Base-by-base conservation (phyloP, 2,888 invertebrate species). In the Pecten maximus region DNA sequence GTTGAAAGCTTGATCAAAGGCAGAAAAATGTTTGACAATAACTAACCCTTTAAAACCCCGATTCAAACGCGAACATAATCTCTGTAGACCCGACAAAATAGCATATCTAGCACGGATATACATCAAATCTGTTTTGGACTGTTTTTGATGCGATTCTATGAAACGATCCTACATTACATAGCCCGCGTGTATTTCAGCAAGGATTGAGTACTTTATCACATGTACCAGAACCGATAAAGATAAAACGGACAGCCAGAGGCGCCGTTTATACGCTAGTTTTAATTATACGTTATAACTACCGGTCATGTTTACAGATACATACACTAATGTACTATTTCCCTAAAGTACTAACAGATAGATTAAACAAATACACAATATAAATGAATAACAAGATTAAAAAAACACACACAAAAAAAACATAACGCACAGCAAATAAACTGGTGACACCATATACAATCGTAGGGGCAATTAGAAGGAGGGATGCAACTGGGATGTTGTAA, bases 1-100 rank as follows among this genome's bases (percentile, higher is more conserved):
- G 74, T 74, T 74, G 74, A 28, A 74, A 74, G 74, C 74, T 35
- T 74, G 35, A 35, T 74, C 74, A 74, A 74, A 74, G 74, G 16
- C n/a, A 60, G 74, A 74, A 74, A 35, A 16, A 23, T 74, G 15
- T 74, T 35, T 35, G 74, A 74, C 28, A 74, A 12, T 28, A 12
- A 35, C 35, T 10, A 74, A 28, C 35, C 35, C 74, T 74, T 23
- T 74, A 74, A 74, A 60, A 35, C 74, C 2, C 10, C 12, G 35
- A 35, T 23, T 23, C 74, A 74, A 74, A 74, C 74, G 28, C 19
- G 8, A 15, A 8, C 8, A 35, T 44, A 15, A 35, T 74, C 74
- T 74, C 74, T 74, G 35, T 35, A 35, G 74, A 74, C 74, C 28
- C 35, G 74, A 15, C 28, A 74, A 6, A 28, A 74, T 35, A 19